phyloP scores from a whole-genome alignment of 2,113 vertebrate genomes.

The Myrmecophaga tridactyla region DNA sequence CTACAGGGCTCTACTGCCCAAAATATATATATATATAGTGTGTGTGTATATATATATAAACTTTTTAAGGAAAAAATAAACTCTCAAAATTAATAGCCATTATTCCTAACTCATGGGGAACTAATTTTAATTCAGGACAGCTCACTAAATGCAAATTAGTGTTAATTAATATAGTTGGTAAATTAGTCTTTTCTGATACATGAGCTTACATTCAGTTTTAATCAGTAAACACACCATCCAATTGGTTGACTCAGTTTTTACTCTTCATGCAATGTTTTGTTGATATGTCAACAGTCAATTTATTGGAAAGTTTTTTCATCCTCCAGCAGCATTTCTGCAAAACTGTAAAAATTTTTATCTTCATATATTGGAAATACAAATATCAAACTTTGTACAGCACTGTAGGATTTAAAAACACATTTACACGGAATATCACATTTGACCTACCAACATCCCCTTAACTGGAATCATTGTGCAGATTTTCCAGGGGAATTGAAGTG shows the following conservation, averaged over 20 bases:
- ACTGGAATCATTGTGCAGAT: not conserved
- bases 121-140: constrained; percentile 22
- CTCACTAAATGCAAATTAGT: constrained; percentile 36
- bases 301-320: not conserved
- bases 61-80: not conserved
- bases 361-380: not conserved
- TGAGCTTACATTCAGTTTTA: not conserved
- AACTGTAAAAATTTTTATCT: not conserved
- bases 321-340: not conserved
- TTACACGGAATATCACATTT: not conserved
- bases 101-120: not conserved
- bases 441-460: not conserved
- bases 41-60: too few species aligned
- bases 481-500: not conserved
- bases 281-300: not conserved
- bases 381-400: not conserved
- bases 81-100: not conserved
- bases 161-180: constrained; percentile 13
- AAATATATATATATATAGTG: too few species aligned
- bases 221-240: not conserved
- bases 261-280: not conserved
- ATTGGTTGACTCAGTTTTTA: not conserved
- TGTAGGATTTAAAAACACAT: not conserved
- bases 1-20: not conserved
- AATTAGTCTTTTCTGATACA: constrained; percentile 19